Evolutionary conservation across 2,888 invertebrate species (phyloP), one percentile per base, ranked within the genome.

Genomic region (Drosophila tanythrix): DNA sequence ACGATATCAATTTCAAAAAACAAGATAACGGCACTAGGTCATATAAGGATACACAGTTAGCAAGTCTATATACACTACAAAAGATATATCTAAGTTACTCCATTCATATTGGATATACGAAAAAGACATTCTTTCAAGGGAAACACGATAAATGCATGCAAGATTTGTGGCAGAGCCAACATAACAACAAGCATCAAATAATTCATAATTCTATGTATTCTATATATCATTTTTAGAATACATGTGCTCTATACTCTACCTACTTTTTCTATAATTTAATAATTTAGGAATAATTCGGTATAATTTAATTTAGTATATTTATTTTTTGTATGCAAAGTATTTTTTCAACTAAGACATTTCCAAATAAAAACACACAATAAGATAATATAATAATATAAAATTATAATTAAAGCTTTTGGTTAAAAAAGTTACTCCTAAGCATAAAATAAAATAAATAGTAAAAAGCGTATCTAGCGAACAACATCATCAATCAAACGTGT

Each of bases 401-500:
- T n/a, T 10, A 33, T 33, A 11, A 3, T 46, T 46, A 21, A 7
- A 21, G 6, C 13, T 46, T 13, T 13, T 13, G 3, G 7, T 46
- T 46, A 7, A 50, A 2, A 8, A 27, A 50, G 2, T 18, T 10
- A 10, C 10, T 27, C 2, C 5, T 10, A 18, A 18, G 0, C 6
- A 18, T 10, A 3, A 18, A 50, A 25, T 25, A 21, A 21, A 21
- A 11, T 3, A 13, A 7, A 46, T 21, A 46, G 7, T 13, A 13
- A 21, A 15, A 21, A 21, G 21, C 21, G 21, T 21, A 21, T 21
- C 33, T n/a, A 18, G 15, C 25, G n/a, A 52, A 50, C 33, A 43
- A 21, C 63, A 51, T 62, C 66, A 78, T 76, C 66, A 76, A 76
- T 78, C 79, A 78, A 61, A 56, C 50, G 50, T 78, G 48, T 51